These are phyloP conservation scores for Venusia cambrica DNA, from an alignment of 2,888 invertebrate genomes.

Conservation along the genomic window DNA sequence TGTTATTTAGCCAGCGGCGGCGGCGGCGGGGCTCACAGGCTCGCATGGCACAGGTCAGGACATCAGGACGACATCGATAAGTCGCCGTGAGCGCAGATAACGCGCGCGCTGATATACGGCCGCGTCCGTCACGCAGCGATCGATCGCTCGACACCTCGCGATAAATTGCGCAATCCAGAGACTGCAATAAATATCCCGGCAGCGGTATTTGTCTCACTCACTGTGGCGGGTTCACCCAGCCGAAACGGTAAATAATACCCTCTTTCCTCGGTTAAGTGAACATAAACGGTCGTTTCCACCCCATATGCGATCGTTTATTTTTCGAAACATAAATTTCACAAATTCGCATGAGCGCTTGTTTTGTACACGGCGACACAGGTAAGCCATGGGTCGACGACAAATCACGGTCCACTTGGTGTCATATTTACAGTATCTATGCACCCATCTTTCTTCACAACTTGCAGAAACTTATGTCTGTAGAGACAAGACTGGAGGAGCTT, in stretches of 20 bases:
- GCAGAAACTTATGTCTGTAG: no score
- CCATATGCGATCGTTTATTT: slow-evolving; percentile 80
- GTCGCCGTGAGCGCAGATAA: slow-evolving; percentile 77
- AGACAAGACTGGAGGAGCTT: no score
- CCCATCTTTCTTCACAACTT: background rate
- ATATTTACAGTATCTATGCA: slow-evolving; percentile 6
- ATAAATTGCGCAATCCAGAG: slow-evolving; percentile 80
- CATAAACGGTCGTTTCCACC: slow-evolving; percentile 81
- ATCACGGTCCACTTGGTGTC: slow-evolving; percentile 28
- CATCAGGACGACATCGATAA: slow-evolving; percentile 53
- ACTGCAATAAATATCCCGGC: slow-evolving; percentile 77
- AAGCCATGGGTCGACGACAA: slow-evolving; percentile 36
- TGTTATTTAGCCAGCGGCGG: slow-evolving; percentile 48
- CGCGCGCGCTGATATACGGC: slow-evolving; percentile 73
- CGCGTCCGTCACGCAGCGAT: slow-evolving; percentile 71
- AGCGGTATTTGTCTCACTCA: slow-evolving; percentile 79
- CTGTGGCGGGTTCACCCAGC: slow-evolving; percentile 76
- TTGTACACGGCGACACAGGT: slow-evolving; percentile 47
- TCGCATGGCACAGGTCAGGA: slow-evolving; percentile 36
- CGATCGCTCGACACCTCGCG: slow-evolving; percentile 77
- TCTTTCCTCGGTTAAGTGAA: slow-evolving; percentile 81
- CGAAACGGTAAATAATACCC: slow-evolving; percentile 81
- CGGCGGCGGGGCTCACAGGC: slow-evolving; percentile 30
- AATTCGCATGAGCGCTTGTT: slow-evolving; percentile 67
- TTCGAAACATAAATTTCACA: slow-evolving; percentile 77